Conservation (phyloP, 2,888 invertebrate species). For the Tolmerus cingulatus region DNA sequence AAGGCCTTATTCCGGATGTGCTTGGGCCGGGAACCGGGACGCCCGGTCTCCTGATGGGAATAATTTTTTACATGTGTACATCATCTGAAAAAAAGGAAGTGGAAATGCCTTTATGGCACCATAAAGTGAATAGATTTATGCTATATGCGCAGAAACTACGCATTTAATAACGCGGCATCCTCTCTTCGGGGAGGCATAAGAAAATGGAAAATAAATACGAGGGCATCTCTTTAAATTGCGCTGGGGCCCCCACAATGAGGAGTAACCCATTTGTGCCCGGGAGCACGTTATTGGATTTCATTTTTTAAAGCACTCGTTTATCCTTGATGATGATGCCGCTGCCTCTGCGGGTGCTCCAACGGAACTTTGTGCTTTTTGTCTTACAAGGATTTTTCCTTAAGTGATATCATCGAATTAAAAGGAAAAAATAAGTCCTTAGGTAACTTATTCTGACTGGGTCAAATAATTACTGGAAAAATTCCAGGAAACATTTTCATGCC, state of each 20-base stretch:
- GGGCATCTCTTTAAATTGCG: not conserved
- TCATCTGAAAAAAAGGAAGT: conserved; percentile 3
- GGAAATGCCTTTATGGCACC: not conserved
- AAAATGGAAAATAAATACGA: not conserved
- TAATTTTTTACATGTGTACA: conserved; percentile 1
- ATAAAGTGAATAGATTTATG: conserved; percentile 15
- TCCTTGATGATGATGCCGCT: not conserved
- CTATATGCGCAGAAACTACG: not conserved
- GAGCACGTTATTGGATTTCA: not conserved
- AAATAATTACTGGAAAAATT: not conserved
- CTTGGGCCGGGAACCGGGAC: not conserved
- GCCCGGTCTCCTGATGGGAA: not conserved
- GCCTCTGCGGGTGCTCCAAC: not conserved
- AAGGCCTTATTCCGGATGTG: not conserved
- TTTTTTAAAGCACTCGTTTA: not conserved
- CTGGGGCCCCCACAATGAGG: not conserved
- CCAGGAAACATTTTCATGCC: not conserved
- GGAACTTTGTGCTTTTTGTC: not conserved
- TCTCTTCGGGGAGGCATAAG: not conserved
- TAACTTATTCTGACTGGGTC: not conserved
- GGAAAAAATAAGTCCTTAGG: not conserved
- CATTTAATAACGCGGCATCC: not conserved
- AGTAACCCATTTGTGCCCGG: not conserved
- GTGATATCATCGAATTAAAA: not conserved
- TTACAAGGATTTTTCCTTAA: not conserved